These are phyloP conservation scores for Maconellicoccus hirsutus DNA, from an alignment of 1,140 invertebrate species.

Conservation along the genomic window DNA sequence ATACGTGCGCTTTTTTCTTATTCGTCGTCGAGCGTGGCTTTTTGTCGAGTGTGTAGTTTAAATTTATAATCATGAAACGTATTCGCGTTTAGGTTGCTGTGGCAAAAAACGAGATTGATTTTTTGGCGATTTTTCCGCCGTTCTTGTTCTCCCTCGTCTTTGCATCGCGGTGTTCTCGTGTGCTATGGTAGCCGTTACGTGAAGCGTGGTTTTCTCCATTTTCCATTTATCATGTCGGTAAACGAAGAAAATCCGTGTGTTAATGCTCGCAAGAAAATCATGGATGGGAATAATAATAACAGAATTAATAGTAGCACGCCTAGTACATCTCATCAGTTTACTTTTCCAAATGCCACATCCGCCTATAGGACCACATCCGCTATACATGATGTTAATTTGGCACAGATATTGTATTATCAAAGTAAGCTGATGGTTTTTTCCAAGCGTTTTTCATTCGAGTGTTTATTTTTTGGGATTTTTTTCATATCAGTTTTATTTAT, in stretches of 20 bases:
- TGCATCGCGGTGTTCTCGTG: neutral
- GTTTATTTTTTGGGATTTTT: no score
- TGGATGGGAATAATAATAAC: slow-evolving; percentile 1
- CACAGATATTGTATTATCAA: slow-evolving; percentile 10
- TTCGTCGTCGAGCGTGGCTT: neutral
- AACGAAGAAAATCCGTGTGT: neutral
- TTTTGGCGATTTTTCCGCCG: neutral
- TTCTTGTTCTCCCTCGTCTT: neutral
- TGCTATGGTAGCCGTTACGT: neutral
- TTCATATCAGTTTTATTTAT: no score
- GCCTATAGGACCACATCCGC: neutral
- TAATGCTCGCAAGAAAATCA: neutral
- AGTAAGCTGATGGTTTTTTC: neutral
- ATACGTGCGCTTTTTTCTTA: no score
- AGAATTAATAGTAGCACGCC: neutral
- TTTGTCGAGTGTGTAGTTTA: slow-evolving; percentile 6
- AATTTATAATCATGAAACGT: no score
- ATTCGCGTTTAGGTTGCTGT: neutral
- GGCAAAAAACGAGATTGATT: neutral
- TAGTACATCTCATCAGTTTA: neutral
- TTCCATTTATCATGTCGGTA: neutral
- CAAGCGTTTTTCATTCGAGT: no score
- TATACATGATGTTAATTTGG: neutral
- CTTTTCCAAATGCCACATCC: neutral
- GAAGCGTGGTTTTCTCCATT: neutral